Evolutionary conservation across 2,888 invertebrate species (phyloP).

Genomic region (Protophormia terraenovae): DNA sequence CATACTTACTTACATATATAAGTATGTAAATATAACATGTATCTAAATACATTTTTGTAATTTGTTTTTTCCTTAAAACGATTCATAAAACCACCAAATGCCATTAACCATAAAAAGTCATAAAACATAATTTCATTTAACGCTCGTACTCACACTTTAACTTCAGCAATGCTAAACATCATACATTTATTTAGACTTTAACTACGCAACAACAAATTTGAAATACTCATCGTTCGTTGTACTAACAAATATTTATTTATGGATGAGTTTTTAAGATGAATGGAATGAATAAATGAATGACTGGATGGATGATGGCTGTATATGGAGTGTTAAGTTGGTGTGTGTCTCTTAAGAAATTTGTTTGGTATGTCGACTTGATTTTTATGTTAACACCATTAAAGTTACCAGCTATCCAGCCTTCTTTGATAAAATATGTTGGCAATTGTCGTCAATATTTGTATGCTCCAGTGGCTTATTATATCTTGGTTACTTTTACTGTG

Average conservation of each 20-base stretch:
- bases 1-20: background rate
- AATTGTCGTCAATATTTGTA: background rate
- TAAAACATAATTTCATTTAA: slow-evolving; percentile 48
- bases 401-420: background rate
- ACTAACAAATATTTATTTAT: slow-evolving; percentile 14
- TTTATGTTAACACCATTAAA: slow-evolving; percentile 33
- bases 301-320: background rate
- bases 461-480: slow-evolving; percentile 15
- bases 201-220: background rate
- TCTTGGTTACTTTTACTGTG: background rate
- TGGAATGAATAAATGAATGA: no score
- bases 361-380: slow-evolving; percentile 34
- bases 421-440: background rate
- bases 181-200: background rate
- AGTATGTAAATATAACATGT: background rate
- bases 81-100: slow-evolving; percentile 15
- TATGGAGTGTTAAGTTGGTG: slow-evolving; percentile 28
- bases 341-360: slow-evolving; percentile 18
- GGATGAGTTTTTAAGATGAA: slow-evolving; percentile 18
- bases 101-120: slow-evolving; percentile 37
- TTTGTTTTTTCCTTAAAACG: slow-evolving; percentile 36
- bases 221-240: no score
- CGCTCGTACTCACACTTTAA: background rate
- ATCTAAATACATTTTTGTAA: background rate
- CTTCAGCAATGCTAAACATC: background rate